Evolutionary conservation across 2,888 invertebrate genomes (phyloP), one percentile per base, ranked within the genome.

Genomic region (Pachycephus smyrnensis): DNA sequence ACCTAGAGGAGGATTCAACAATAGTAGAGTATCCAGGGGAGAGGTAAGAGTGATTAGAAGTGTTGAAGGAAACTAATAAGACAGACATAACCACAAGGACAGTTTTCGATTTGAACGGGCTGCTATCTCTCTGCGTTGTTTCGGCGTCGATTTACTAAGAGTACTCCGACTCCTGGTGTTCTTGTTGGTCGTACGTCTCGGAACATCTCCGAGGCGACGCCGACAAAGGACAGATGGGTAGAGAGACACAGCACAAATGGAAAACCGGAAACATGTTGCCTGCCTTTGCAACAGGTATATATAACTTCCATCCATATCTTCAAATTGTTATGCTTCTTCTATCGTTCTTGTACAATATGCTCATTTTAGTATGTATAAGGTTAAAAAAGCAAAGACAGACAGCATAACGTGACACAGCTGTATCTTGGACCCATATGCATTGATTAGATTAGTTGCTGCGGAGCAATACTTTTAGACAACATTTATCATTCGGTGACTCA

Each of bases 381-480:
- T 32, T 71, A 12, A 79, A 77, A 12, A 78, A 80, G 82, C 80
- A 83, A 86, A 84, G 84, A 87, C 85, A 88, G 85, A 84, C 84
- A 88, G 85, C 85, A 89, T 88, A 88, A 83, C 88, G 84, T 87
- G 88, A 91, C 91, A 90, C 91, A 90, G 86, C 86, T 88, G 84
- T 85, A 86, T 86, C 88, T 90, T 90, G 91, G 91, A 91, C 91
- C 91, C 91, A 91, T 91, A 88, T 89, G 88, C 88, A 89, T 86
- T 85, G 73, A 80, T 80, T 75, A 37, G 75, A 75, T 73, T 75
- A 68, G 30, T 76, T 55, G 40, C 71, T 78, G 40, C 33, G 37
- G 30, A 30, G 33, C 71, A 55, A 55, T 2, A 55, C 9, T 55
- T 55, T 55, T 23, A 55, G 9, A 55, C 9, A 55, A 23, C 23